Base-by-base conservation (phyloP, 2,113 vertebrate species). In the Polyodon spathula region DNA sequence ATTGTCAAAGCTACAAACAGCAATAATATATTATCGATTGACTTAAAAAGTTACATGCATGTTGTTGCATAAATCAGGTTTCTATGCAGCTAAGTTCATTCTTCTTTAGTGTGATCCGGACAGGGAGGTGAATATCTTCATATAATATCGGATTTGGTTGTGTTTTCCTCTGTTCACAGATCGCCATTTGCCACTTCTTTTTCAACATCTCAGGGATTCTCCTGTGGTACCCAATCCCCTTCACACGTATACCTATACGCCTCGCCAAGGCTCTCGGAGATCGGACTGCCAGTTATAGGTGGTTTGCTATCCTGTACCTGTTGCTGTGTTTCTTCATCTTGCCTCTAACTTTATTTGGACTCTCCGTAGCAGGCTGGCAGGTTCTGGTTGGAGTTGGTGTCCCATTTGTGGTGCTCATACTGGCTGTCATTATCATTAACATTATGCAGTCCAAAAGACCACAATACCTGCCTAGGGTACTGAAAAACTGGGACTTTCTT, bases 141-240 rank as follows among this genome's bases (percentile, higher is more conserved):
- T 27, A 27, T 27, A 27, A 27, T 27, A 27, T 27, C 27, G 3
- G 27, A 27, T 27, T 27, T 27, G 41, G 39, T 42, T 68, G 14
- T 14, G 0, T 60, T 60, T 39, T 60, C 0, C 62, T 40, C 43
- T 63, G 17, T 60, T 84, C 84, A 12, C 79, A 99, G 96, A 92
- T 99, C 61, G 90, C 96, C 4, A 81, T 99, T 65, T 97, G 93
- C 63, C 96, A 99, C 68, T 98, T 99, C 71, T 95, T 99, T 85
- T 98, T 98, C 83, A 99, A 98, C 71, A 67, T 98, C 65, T 89
- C 92, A 6, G 95, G 96, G 7, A 97, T 98, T 70, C 0, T 92
- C 4, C 79, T 99, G 40, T 99, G 91, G 87, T 98, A 97, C 65
- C 95, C 96, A 0, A 63, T 99, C 55, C 96, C 96, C 1, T 80